A percentile compares a stretch with the other conserved stretches of the same genome.
Evolutionary conservation across 2,888 invertebrate genomes (phyloP).

Genomic region (Dynastes hyllus): DNA sequence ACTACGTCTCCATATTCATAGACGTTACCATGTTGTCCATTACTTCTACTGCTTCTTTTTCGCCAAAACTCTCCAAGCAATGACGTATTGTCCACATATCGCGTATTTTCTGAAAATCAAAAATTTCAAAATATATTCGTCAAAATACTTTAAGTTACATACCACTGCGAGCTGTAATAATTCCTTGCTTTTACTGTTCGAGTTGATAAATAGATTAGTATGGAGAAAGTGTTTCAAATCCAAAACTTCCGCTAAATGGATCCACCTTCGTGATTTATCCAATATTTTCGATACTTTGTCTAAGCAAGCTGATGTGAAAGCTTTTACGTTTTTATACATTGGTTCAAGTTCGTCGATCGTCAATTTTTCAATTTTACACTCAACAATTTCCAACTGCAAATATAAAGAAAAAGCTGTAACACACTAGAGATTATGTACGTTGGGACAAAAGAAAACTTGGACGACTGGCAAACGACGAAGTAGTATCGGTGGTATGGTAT

Average conservation of each 20-base stretch:
- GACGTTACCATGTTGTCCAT: constrained; percentile 65
- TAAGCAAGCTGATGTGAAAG: constrained; percentile 65
- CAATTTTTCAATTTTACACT: constrained; percentile 60
- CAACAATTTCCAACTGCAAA: constrained; percentile 59
- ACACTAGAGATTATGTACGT: too few species aligned
- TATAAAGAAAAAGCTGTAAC: constrained; percentile 19
- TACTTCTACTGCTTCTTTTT: constrained; percentile 66
- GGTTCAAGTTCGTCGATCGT: constrained; percentile 63
- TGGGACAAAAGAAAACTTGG: too few species aligned
- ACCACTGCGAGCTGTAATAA: constrained; percentile 76
- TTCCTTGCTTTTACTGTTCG: constrained; percentile 73
- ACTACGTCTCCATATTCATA: constrained; percentile 44
- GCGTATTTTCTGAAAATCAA: constrained; percentile 61
- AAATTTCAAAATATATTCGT: constrained; percentile 9
- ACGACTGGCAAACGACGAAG: too few species aligned
- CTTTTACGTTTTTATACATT: constrained; percentile 54
- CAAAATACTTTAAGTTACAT: constrained; percentile 54
- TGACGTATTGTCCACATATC: constrained; percentile 65
- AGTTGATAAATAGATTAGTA: constrained; percentile 71
- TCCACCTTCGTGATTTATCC: constrained; percentile 76
- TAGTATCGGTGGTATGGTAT: too few species aligned
- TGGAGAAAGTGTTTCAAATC: constrained; percentile 71
- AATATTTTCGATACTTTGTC: constrained; percentile 73
- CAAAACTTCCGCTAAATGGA: constrained; percentile 74
- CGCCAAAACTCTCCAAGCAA: constrained; percentile 68